A percentile compares a stretch with the other conserved stretches of the same genome.
Evolutionary conservation across 1,140 invertebrate genomes (phyloP).

Genomic region (Callitettix versicolor): DNA sequence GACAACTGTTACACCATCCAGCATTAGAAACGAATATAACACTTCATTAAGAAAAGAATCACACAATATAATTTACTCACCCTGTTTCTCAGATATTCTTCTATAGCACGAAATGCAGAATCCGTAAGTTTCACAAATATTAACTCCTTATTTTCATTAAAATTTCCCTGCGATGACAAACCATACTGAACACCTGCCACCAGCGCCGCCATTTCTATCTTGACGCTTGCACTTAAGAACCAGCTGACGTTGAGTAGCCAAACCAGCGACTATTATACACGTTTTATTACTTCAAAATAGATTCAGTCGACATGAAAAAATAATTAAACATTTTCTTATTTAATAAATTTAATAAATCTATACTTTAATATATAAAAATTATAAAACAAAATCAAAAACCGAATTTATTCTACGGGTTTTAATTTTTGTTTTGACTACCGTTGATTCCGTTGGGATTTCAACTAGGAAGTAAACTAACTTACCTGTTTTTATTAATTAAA

Average conservation of each 20-base stretch:
- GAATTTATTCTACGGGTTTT: too few relatives aligned
- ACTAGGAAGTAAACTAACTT: conserved; percentile 16
- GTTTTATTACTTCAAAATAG: conserved; percentile 5
- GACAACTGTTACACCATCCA: conserved; percentile 23
- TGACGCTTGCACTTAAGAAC: conserved; percentile 30
- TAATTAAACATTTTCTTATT: neutral
- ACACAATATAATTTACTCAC: conserved; percentile 43
- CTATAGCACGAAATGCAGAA: conserved; percentile 81
- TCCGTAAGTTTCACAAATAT: conserved; percentile 91
- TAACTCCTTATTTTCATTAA: conserved; percentile 76
- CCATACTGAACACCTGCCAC: conserved; percentile 89
- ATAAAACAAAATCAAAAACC: too few relatives aligned
- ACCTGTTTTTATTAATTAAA: conserved; percentile 12
- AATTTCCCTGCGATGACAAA: conserved; percentile 78
- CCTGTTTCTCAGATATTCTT: conserved; percentile 76
- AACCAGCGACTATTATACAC: conserved; percentile 6
- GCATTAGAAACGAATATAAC: conserved; percentile 10
- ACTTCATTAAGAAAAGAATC: neutral
- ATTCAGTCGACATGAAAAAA: neutral
- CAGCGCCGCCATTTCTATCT: conserved; percentile 81
- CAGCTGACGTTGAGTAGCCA: conserved; percentile 27
- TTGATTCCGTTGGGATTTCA: conserved; percentile 13
- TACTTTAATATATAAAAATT: neutral
- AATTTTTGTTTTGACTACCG: neutral
- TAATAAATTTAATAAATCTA: neutral